phyloP scores from a whole-genome alignment of 2,888 invertebrate species.

The Stenodema calcarata region DNA sequence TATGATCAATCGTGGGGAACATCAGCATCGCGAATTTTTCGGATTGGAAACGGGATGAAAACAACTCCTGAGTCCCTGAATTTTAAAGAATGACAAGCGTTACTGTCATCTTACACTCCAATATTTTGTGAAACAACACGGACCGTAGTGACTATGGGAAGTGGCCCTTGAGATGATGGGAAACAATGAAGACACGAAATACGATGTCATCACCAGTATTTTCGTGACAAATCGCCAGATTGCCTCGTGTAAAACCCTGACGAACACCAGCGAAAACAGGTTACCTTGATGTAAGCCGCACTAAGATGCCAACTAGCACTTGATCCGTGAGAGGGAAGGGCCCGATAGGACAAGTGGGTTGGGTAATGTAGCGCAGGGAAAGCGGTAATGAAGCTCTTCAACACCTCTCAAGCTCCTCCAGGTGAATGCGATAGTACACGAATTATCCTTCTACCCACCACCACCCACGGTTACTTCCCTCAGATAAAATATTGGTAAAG shows the following conservation, averaged over 20 bases:
- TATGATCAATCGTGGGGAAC: no score
- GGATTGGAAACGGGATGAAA: no score
- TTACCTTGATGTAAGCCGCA: background rate
- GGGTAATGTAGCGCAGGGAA: background rate
- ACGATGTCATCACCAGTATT: background rate
- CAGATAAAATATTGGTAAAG: conserved; percentile 32
- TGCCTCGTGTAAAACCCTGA: background rate
- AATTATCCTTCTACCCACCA: background rate
- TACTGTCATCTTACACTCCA: no score
- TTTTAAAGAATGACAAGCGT: no score
- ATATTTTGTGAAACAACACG: no score
- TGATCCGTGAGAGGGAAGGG: background rate
- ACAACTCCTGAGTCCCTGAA: no score
- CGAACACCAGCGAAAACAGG: background rate
- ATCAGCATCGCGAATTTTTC: no score
- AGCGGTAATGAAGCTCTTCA: conserved; percentile 10
- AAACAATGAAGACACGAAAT: background rate
- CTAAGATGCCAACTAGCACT: background rate
- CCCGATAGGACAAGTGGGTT: background rate
- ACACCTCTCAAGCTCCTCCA: background rate
- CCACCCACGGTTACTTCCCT: background rate
- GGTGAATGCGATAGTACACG: background rate
- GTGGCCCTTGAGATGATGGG: background rate
- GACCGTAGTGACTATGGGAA: no score
- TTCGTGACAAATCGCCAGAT: background rate